These are phyloP conservation scores for Corydoras sp. DNA, from an alignment of 2,113 vertebrate species.

Conservation along the genomic window DNA sequence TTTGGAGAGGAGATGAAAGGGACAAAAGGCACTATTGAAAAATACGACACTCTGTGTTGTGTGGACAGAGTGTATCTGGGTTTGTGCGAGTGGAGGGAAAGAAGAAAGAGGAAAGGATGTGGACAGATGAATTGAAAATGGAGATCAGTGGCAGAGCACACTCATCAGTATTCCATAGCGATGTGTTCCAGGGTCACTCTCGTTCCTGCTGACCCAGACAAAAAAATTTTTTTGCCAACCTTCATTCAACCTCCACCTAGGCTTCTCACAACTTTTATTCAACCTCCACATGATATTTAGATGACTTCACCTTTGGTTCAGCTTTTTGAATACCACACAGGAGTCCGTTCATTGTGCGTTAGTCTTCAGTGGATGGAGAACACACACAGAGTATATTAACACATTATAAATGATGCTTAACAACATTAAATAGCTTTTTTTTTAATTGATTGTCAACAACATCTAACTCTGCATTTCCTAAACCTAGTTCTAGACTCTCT, in stretches of 20 bases:
- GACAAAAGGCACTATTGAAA: slow-evolving; percentile 75
- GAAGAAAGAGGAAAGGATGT: slow-evolving; percentile 15
- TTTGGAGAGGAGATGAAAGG: slow-evolving; percentile 65
- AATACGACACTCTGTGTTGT: slow-evolving; percentile 46
- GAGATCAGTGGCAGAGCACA: slow-evolving; percentile 49
- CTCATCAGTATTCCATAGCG: slow-evolving; percentile 62
- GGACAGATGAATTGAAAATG: slow-evolving; percentile 37
- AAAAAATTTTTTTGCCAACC: not conserved
- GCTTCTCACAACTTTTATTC: slow-evolving; percentile 9
- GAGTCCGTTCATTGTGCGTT: not conserved
- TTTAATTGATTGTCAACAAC: no score
- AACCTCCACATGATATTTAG: slow-evolving; percentile 5
- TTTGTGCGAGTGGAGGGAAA: slow-evolving; percentile 4
- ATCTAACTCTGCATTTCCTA: no score
- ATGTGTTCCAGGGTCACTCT: slow-evolving; percentile 48
- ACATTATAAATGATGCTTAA: no score
- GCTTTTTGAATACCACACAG: not conserved
- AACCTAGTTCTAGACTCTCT: no score
- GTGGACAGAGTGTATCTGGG: not conserved
- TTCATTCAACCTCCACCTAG: slow-evolving; percentile 10
- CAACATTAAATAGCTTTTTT: no score
- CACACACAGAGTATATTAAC: no score
- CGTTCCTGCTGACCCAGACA: slow-evolving; percentile 38
- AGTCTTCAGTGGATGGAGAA: not conserved
- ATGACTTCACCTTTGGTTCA: not conserved